Conservation (phyloP, 1,140 invertebrate species). For the Hormaphis cornu region DNA sequence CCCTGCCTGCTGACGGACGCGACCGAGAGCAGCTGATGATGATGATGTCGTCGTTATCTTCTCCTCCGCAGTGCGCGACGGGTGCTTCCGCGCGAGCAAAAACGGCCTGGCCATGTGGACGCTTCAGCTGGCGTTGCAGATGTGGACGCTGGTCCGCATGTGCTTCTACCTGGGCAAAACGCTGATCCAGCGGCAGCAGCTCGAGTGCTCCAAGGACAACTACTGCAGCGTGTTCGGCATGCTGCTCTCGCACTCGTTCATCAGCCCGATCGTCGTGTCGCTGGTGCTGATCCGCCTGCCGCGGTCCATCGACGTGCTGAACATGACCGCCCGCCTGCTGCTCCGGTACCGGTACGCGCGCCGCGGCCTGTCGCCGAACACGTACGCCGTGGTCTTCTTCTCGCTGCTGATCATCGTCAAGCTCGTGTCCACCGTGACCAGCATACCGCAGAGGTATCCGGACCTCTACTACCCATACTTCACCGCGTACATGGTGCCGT, state of each 20-base stretch:
- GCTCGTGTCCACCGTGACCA: constrained; percentile 6
- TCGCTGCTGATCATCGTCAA: constrained; percentile 12
- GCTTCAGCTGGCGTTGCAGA: neutral
- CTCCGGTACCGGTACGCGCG: neutral
- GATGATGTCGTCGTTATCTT: neutral
- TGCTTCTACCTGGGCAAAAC: constrained; percentile 6
- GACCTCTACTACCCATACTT: constrained; percentile 25
- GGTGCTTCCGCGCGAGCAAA: constrained; percentile 8
- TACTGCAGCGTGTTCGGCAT: constrained; percentile 24
- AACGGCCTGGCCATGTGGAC: neutral
- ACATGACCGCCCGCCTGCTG: constrained; percentile 12
- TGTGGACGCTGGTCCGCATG: constrained; percentile 17
- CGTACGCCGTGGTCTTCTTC: neutral
- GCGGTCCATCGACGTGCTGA: neutral
- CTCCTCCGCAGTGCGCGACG: neutral
- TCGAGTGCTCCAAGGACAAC: constrained; percentile 16
- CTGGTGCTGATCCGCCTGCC: constrained; percentile 7
- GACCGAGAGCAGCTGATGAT: neutral
- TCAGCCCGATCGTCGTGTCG: constrained; percentile 12
- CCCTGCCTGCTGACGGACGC: too few relatives aligned
- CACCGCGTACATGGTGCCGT: constrained; percentile 17
- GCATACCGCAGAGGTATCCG: constrained; percentile 4
- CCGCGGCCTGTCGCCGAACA: neutral
- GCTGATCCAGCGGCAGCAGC: neutral
- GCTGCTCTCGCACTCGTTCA: constrained; percentile 17